Base-by-base conservation (phyloP, 1,140 invertebrate species). In the Drosophila bipectinata region DNA sequence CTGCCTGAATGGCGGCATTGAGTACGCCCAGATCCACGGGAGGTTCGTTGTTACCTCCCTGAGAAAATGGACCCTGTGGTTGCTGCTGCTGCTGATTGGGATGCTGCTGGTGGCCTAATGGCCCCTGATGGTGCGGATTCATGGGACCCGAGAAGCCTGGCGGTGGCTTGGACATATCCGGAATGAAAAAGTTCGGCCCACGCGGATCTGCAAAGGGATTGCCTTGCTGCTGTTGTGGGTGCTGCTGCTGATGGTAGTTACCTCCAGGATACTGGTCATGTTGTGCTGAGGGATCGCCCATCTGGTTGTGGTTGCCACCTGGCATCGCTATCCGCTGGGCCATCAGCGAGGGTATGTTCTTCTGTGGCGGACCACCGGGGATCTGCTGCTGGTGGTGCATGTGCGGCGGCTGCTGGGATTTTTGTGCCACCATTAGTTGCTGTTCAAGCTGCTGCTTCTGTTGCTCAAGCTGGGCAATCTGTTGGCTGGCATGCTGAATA, bases 401-500 rank as follows among this genome's bases (percentile, higher is more conserved):
- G 76, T 51, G 69, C n/a, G 37, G 37, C 15, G 21, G 21, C 26
- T 39, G 62, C 28, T 68, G 75, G 7, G 73, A 53, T 39, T 83
- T 72, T 26, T 84, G 92, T 3, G 92, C 67, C 4, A 79, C 87
- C 14, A 92, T 91, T 2, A 93, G 91, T 56, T 97, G 95, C 72
- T 95, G 93, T 82, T 97, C 95, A 39, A 97, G 92, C 10, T 94
- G 93, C 64, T 95, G 94, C 82, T 96, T 96, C 89, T 97, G 96
- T 91, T 96, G 95, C 81, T 97, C 96, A 53, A 97, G 93, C 84
- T 94, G 95, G 90, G 97, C 96, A 79, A 98, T 96, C 91, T 97
- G 96, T 90, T 97, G 95, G 83, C 96, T 94, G 8, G 98, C 96
- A 92, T 99, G 98, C 47, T 95, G 94, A 5, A 98, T 96, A 92